Conservation (phyloP, 2,113 vertebrate genomes). For the Nannospalax galili region DNA sequence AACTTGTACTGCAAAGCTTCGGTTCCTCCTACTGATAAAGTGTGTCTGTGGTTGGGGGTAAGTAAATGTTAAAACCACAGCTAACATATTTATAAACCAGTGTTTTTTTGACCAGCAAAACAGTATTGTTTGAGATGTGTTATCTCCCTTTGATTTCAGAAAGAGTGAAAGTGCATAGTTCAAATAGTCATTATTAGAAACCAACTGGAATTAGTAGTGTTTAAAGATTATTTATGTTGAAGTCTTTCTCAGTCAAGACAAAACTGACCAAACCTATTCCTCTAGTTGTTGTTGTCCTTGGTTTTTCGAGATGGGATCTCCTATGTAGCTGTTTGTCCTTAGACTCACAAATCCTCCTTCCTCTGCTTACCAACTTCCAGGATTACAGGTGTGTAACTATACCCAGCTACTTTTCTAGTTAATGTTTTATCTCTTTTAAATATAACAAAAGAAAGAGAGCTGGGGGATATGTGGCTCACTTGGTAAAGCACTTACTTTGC, state of each 20-base stretch:
- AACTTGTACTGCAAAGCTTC: conserved; percentile 98
- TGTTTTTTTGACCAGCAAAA: not conserved
- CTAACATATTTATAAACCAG: not conserved
- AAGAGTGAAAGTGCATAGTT: not conserved
- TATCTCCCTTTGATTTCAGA: not conserved
- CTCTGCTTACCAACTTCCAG: not conserved
- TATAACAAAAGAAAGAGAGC: not conserved
- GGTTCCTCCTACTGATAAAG: conserved; percentile 97
- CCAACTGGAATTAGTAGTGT: not conserved
- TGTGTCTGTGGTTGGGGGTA: conserved; percentile 99
- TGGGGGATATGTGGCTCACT: not conserved
- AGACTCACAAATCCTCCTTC: not conserved
- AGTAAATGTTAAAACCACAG: conserved; percentile 81
- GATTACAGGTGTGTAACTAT: not conserved
- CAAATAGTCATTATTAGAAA: not conserved
- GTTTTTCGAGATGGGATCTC: not conserved
- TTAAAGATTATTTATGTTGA: not conserved
- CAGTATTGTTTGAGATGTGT: not conserved
- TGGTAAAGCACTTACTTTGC: not conserved
- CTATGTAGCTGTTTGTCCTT: not conserved
- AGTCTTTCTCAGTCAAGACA: not conserved
- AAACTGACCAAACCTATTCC: not conserved
- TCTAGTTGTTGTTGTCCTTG: not conserved
- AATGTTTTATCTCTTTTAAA: not conserved
- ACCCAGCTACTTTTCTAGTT: not conserved